These are phyloP conservation scores for Drosophila suboccidentalis DNA, from an alignment of 2,888 invertebrate species.

Conservation along the genomic window DNA sequence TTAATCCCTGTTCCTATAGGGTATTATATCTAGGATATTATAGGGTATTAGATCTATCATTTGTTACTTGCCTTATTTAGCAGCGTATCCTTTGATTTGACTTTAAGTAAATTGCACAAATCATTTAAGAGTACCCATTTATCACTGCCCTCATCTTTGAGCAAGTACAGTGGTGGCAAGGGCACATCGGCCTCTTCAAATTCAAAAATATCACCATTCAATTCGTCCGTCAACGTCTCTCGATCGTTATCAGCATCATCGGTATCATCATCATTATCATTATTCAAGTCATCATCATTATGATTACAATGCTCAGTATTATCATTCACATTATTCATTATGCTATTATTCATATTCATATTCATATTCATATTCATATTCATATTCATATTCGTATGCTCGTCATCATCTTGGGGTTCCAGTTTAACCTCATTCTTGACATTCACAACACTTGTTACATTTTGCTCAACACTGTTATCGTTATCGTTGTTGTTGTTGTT, in stretches of 20 bases:
- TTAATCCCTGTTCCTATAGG: too few species aligned
- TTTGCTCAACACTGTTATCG: constrained; percentile 58
- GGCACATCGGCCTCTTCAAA: constrained; percentile 93
- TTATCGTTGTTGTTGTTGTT: constrained; percentile 57
- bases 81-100: constrained; percentile 93
- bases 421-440: constrained; percentile 70
- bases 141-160: constrained; percentile 89
- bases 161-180: constrained; percentile 92
- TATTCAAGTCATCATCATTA: constrained; percentile 8
- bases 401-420: constrained; percentile 44
- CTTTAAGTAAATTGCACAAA: constrained; percentile 91
- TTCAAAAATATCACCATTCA: constrained; percentile 88
- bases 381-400: constrained; percentile 2
- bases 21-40: too few species aligned
- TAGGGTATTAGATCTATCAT: too few species aligned
- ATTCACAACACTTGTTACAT: constrained; percentile 75
- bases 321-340: constrained; percentile 23
- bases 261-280: constrained; percentile 13
- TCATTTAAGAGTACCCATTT: constrained; percentile 94
- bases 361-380: constrained; percentile 19
- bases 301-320: constrained; percentile 13
- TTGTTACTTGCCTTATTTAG: constrained; percentile 88
- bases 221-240: constrained; percentile 61
- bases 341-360: constrained; percentile 15
- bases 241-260: constrained; percentile 36